phyloP scores from a whole-genome alignment of 1,140 invertebrate species.

The Chironomus striatipennis region DNA sequence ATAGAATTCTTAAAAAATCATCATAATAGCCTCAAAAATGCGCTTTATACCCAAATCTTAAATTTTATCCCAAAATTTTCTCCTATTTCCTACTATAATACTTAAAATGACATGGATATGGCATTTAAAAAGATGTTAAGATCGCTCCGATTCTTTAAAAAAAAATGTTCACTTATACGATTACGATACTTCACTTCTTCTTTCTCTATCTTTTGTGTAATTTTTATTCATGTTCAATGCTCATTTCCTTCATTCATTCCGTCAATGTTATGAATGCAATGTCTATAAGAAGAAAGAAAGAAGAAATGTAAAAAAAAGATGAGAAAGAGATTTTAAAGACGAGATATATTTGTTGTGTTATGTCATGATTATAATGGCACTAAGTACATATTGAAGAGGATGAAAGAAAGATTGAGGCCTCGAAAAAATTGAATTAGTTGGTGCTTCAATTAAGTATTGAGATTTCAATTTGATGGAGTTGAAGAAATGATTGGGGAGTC shows the following conservation, averaged over 20 bases:
- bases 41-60: too few relatives aligned
- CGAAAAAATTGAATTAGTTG: too few relatives aligned
- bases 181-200: not conserved
- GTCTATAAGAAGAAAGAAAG: not conserved
- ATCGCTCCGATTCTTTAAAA: not conserved
- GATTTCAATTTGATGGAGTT: too few relatives aligned
- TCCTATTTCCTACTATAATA: not conserved
- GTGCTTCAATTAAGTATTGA: too few relatives aligned
- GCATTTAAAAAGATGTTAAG: conserved; percentile 13
- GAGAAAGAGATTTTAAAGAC: not conserved
- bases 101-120: conserved; percentile 22
- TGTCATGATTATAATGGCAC: not conserved
- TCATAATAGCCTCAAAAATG: too few relatives aligned
- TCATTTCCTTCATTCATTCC: not conserved
- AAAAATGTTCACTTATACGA: too few relatives aligned
- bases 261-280: too few relatives aligned
- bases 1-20: too few relatives aligned
- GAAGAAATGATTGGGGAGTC: too few relatives aligned
- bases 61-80: not conserved
- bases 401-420: too few relatives aligned
- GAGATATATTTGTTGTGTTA: not conserved
- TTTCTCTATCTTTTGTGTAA: not conserved
- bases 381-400: too few relatives aligned
- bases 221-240: not conserved
- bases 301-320: not conserved